A percentile compares a stretch with the other conserved stretches of the same genome.
These are phyloP conservation scores for Panagrolaimus sp. DNA, from an alignment of 1,140 invertebrate genomes.

Conservation along the genomic window DNA sequence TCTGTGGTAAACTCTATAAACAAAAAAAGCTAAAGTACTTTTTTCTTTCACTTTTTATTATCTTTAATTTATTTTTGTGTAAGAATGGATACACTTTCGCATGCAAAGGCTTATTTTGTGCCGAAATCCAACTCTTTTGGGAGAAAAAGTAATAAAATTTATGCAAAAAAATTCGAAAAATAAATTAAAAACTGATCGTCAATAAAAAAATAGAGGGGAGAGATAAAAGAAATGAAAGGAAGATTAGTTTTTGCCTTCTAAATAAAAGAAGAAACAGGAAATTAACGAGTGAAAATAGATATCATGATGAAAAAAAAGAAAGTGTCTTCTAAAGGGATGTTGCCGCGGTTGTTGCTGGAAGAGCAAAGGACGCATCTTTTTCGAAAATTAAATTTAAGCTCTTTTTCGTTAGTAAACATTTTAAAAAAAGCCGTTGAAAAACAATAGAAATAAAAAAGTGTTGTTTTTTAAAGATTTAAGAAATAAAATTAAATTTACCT, in stretches of 20 bases:
- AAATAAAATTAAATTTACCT: slow-evolving; percentile 34
- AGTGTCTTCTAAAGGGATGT: too few relatives aligned
- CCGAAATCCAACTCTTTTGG: not conserved
- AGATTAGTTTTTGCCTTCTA: too few relatives aligned
- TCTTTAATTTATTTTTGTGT: slow-evolving; percentile 12
- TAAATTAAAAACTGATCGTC: not conserved
- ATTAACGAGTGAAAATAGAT: too few relatives aligned
- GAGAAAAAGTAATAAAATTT: slow-evolving; percentile 10
- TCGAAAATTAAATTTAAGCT: too few relatives aligned
- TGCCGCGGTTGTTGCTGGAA: too few relatives aligned
- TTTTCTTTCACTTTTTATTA: not conserved
- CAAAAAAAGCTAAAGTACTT: too few relatives aligned
- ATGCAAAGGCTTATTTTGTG: not conserved
- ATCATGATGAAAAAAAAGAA: too few relatives aligned
- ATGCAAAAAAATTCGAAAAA: not conserved
- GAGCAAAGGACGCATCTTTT: too few relatives aligned
- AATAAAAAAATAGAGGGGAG: not conserved
- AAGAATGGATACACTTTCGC: not conserved
- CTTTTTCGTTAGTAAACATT: too few relatives aligned
- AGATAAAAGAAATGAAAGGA: not conserved
- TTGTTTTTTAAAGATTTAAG: not conserved
- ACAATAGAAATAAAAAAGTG: not conserved
- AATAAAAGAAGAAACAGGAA: too few relatives aligned
- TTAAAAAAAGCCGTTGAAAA: too few relatives aligned
- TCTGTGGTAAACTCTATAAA: slow-evolving; percentile 47